Evolutionary conservation across 2,797 vertebrate species (phyloP), one percentile per base, ranked within the genome.

Genomic region (Pelobates cultripes): DNA sequence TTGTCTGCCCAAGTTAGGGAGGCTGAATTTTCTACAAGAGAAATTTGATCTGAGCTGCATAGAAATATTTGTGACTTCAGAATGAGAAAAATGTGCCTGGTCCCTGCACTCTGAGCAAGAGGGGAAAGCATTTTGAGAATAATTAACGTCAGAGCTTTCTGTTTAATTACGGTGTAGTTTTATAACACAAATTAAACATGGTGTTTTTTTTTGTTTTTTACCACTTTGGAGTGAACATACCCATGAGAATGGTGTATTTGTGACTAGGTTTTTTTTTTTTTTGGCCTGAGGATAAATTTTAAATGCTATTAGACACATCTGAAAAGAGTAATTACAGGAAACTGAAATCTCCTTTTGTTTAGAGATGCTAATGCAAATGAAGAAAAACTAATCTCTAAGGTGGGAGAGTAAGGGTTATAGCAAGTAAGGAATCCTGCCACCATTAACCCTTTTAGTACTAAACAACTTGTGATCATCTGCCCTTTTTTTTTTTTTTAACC

Each of bases 351-450:
- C 80, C 77, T 87, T 74, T 51, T 74, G 85, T 86, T 87, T 84
- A 75, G 82, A 89, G 86, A 89, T 90, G 86, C 86, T 83, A 85
- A 90, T 92, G 90, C 90, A 90, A 90, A 91, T 89, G 79, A 77
- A 81, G 77, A 85, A 44, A 44, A 85, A 83, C 78, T 88, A 88
- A 89, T 87, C 87, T 86, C 45, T 13, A 15, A 43, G 51, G 28
- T 28, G 63, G 66, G 57, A 44, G 70, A 64, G 14, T 6, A 17
- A 6, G 47, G 47, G 5, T n/a, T n/a, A n/a, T n/a, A n/a, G n/a
- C n/a, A n/a, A 64, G 14, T 6, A 17, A 6, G 47, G 47, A 1
- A 3, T 6, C n/a, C 28, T 64, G 17, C 40, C 14, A 43, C 40
- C 72, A 42, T 64, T 17, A 64, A 64, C 14, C 14, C 55, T 15